Evolutionary conservation across 2,113 vertebrate genomes (phyloP).

Genomic region (Laticauda laticaudata): DNA sequence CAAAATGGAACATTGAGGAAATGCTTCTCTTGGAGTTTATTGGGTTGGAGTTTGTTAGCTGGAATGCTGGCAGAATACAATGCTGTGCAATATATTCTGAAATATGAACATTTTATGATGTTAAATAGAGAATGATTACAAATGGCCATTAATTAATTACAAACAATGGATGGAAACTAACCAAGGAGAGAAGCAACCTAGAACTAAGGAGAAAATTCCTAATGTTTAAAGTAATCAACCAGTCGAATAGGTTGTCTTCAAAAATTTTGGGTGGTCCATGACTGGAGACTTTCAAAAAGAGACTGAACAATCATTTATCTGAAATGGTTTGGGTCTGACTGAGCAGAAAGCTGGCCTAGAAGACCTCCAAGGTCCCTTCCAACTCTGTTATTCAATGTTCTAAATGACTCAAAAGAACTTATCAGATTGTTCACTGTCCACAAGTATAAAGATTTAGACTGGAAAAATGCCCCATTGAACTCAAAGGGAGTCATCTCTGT

Average conservation of each 20-base stretch:
- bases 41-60: too few relatives aligned
- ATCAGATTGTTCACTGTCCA: not conserved
- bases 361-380: not conserved
- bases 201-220: too few relatives aligned
- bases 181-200: too few relatives aligned
- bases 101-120: not conserved
- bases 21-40: too few relatives aligned
- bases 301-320: too few relatives aligned
- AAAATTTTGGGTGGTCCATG: too few relatives aligned
- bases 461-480: not conserved
- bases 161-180: not conserved
- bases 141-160: slow-evolving; percentile 6
- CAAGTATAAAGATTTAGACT: not conserved
- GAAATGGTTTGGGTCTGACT: not conserved
- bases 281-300: too few relatives aligned
- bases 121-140: slow-evolving; percentile 6
- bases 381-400: not conserved
- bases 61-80: not conserved
- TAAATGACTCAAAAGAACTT: not conserved
- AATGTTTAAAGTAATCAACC: too few relatives aligned
- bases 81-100: not conserved
- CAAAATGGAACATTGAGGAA: too few relatives aligned
- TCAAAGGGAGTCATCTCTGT: not conserved
- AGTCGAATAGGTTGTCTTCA: too few relatives aligned
- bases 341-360: not conserved